Evolutionary conservation across 2,888 invertebrate species (phyloP), one percentile per base, ranked within the genome.

Genomic region (Melanophora roralis): DNA sequence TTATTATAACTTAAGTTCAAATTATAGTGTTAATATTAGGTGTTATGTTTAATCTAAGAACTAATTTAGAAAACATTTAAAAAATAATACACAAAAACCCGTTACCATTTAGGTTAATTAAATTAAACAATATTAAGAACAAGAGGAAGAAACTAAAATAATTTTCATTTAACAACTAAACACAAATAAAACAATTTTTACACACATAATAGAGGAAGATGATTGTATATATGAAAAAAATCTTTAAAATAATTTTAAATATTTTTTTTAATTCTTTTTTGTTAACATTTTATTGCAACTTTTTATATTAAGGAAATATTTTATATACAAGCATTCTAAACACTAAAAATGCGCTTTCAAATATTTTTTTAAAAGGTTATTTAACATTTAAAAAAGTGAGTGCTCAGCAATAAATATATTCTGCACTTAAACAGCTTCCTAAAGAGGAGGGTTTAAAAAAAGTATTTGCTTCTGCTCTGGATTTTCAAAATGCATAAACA

Each of bases 141-240:
- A 36, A 53, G 9, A 43, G 9, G 38, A 60, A 23, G 3, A 27
- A 78, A 11, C 6, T 11, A 36, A 40, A 59, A 27, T 19, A 53
- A 62, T 51, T 51, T 72, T 43, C 12, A 59, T 32, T 34, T 14
- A 53, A 34, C 32, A 53, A 53, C 2, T 27, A 55, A 53, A 62
- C n/a, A 51, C 27, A 49, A 60, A 23, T 21, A 36, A 53, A 40
- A 72, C 34, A 36, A 55, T 72, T 23, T 60, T 34, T 47, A 59
- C 64, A 68, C 65, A 71, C 60, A 73, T 51, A 75, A 71, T 78
- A 74, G 81, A 81, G 81, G 81, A 81, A 81, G 81, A 81, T 81
- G 81, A 81, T 81, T 74, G 81, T 67, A 71, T 72, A 67, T 76
- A 47, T 53, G 49, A 74, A 78, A 72, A 71, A 77, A 69, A 75